Conservation (phyloP, 2,797 vertebrate genomes). For the Erethizon dorsatum region DNA sequence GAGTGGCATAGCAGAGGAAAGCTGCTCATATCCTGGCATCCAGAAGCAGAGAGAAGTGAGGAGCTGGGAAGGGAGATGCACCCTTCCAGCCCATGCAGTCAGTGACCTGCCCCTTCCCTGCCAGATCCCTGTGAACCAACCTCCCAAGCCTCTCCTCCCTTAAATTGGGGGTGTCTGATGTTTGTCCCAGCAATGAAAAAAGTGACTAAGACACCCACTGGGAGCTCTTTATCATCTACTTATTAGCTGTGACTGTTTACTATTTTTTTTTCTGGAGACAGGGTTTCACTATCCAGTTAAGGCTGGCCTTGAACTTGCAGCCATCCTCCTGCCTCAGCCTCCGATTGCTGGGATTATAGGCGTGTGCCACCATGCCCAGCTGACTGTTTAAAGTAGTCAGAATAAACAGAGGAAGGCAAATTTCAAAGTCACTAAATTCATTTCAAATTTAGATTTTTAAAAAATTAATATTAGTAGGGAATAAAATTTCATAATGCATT, state of each 20-base stretch:
- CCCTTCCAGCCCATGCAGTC: background rate
- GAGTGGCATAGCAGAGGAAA: background rate
- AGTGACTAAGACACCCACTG: background rate
- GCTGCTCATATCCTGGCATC: background rate
- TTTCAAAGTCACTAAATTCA: background rate
- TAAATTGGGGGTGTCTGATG: background rate
- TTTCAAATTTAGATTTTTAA: background rate
- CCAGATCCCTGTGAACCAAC: background rate
- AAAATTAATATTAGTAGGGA: background rate
- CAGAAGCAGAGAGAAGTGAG: background rate
- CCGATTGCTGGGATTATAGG: background rate
- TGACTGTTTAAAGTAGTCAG: background rate
- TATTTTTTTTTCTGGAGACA: background rate
- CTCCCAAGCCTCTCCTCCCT: background rate
- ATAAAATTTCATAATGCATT: background rate
- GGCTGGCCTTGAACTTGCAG: background rate
- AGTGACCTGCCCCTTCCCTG: background rate
- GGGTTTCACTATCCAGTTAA: background rate
- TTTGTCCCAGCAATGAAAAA: background rate
- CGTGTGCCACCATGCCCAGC: background rate
- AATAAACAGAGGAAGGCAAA: background rate
- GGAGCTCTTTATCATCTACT: background rate
- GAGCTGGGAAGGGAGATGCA: background rate
- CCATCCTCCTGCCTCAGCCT: background rate
- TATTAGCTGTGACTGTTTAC: background rate